Conservation (phyloP, 2,797 vertebrate genomes). For the Urocyon cinereoargenteus region DNA sequence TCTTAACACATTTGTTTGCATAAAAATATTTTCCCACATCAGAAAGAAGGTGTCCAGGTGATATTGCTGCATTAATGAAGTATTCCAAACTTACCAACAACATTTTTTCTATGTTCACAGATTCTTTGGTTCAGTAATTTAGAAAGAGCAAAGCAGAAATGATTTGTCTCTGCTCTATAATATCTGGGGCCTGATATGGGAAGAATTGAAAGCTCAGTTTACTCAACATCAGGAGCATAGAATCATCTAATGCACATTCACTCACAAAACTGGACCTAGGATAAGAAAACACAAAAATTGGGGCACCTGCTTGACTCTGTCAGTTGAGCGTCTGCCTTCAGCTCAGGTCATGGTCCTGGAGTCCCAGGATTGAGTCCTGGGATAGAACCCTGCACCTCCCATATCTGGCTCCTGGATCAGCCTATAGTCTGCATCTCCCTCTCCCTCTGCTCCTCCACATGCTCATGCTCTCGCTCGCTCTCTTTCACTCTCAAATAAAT, state of each 20-base stretch:
- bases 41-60: not conserved
- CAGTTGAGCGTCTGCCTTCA: no score
- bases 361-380: no score
- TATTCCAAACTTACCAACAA: not conserved
- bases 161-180: not conserved
- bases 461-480: no score
- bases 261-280: not conserved
- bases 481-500: no score
- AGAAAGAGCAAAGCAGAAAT: not conserved
- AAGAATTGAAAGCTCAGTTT: not conserved
- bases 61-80: not conserved
- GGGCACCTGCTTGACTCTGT: no score
- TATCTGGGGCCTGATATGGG: not conserved
- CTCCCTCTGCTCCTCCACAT: no score
- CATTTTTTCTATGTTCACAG: not conserved
- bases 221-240: not conserved
- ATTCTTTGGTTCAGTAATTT: not conserved
- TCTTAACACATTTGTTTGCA: not conserved
- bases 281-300: not conserved
- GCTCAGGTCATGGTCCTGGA: no score
- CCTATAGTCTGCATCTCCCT: no score
- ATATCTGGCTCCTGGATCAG: no score
- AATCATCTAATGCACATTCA: not conserved
- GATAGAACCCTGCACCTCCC: no score
- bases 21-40: not conserved